Base-by-base conservation (phyloP, 1,140 invertebrate species). In the Drosophila virilis region DNA sequence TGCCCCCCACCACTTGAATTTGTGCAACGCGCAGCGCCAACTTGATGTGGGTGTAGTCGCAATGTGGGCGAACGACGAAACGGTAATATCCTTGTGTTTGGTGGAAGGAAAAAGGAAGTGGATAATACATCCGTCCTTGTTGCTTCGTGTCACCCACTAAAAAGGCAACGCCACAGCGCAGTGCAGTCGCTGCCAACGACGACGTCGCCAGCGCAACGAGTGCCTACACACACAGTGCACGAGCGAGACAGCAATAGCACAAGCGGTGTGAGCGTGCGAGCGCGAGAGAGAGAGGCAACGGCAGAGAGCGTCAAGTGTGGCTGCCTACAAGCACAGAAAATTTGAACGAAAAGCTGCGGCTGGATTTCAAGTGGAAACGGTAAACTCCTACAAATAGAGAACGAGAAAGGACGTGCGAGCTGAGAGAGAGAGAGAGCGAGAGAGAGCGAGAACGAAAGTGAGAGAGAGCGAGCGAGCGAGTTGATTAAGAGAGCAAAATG, bases 71-170 rank as follows among this genome's bases (percentile, higher is more conserved):
- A 88, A 80, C 91, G 80, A 90, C 91, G 91, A 92, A 92, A 92
- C 91, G 91, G 91, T 92, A 92, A 92, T 92, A 92, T 92, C 91
- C 91, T 92, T 92, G 91, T 92, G 91, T 92, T 92, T 92, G 91
- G 91, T 92, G 91, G 91, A 92, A 92, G 91, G 91, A 92, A 92
- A 92, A 92, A 92, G 91, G 91, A 92, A 92, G 91, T 92, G 91
- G 91, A 92, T 92, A 92, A 92, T 92, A 92, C 91, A 92, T 92
- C 91, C 91, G 91, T 92, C 91, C 91, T 92, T 92, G 91, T 92
- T 92, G 91, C 91, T 92, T 92, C 91, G 89, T 92, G 91, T 92
- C 91, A 91, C 91, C 91, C 91, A 91, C 86, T 91, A 91, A 90
- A 91, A 91, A 91, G 84, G 83, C 83, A 69, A 77, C 82, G 83